A percentile compares a stretch with the other conserved stretches of the same genome.
Evolutionary conservation across 2,113 vertebrate genomes (phyloP).

Genomic region (Notothenia coriiceps): DNA sequence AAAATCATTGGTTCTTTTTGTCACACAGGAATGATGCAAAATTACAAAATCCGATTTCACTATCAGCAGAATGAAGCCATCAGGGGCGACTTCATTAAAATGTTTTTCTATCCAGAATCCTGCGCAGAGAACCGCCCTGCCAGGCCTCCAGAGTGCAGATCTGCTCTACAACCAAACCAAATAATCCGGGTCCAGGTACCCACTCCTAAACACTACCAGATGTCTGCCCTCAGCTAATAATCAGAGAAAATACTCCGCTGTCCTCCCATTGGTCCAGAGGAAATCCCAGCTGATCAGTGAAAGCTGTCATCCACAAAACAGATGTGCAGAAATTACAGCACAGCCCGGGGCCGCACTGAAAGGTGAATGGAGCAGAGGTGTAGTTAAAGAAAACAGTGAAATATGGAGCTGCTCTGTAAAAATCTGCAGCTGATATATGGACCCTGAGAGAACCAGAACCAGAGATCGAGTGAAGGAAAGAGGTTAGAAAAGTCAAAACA

Average conservation of each 20-base stretch:
- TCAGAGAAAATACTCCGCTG: constrained; percentile 62
- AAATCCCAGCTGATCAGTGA: constrained; percentile 74
- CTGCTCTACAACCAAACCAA: constrained; percentile 69
- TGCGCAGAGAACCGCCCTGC: constrained; percentile 30
- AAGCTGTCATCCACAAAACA: constrained; percentile 76
- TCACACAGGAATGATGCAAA: not conserved
- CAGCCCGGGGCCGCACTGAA: constrained; percentile 50
- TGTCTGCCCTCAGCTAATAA: constrained; percentile 74
- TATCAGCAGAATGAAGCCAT: not conserved
- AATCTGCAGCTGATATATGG: constrained; percentile 3
- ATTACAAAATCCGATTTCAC: not conserved
- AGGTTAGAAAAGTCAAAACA: too few species aligned
- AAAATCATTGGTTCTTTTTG: too few species aligned
- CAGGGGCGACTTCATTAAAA: constrained; percentile 63
- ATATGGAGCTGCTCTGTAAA: constrained; percentile 3
- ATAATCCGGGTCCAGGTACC: constrained; percentile 61
- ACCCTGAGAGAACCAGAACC: not conserved
- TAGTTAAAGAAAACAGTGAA: constrained; percentile 44
- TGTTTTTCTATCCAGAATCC: constrained; percentile 75
- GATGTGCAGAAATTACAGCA: constrained; percentile 61
- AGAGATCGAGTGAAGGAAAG: not conserved
- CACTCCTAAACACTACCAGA: constrained; percentile 78
- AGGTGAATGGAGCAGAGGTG: constrained; percentile 58
- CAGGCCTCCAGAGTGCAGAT: constrained; percentile 64
- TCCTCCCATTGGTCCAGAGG: constrained; percentile 49